phyloP scores from a whole-genome alignment of 2,797 vertebrate genomes.

The Gephyroberyx darwinii region DNA sequence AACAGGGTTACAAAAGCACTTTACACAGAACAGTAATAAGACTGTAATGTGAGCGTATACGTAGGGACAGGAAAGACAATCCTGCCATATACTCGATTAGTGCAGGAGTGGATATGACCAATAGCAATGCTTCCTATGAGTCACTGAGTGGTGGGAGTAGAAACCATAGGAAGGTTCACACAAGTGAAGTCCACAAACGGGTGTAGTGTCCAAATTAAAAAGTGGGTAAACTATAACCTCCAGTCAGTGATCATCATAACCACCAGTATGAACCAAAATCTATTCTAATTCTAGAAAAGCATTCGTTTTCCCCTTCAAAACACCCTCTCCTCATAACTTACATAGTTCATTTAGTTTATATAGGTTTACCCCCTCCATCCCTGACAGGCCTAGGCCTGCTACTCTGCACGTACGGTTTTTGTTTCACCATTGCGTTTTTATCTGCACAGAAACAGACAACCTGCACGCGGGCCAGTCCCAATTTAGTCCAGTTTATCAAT shows the following conservation, averaged over 20 bases:
- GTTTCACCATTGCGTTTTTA: conserved; percentile 14
- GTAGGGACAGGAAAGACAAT: too few species aligned
- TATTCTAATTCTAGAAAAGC: too few species aligned
- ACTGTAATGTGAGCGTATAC: too few species aligned
- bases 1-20: too few species aligned
- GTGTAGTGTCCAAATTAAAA: too few species aligned
- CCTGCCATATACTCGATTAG: too few species aligned
- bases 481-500: neutral
- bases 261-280: too few species aligned
- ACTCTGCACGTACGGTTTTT: neutral
- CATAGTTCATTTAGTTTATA: too few species aligned
- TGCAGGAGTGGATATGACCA: neutral
- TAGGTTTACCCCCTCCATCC: neutral
- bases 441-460: neutral
- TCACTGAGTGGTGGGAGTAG: conserved; percentile 22
- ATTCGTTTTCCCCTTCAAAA: too few species aligned
- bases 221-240: too few species aligned
- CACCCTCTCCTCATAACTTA: too few species aligned
- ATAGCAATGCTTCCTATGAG: neutral
- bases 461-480: neutral
- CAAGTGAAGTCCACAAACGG: neutral
- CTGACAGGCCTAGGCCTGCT: neutral
- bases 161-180: conserved; percentile 32
- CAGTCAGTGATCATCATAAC: neutral
- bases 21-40: too few species aligned